These are phyloP conservation scores for Pangasius macronema DNA, from an alignment of 2,797 vertebrate genomes.

Conservation along the genomic window DNA sequence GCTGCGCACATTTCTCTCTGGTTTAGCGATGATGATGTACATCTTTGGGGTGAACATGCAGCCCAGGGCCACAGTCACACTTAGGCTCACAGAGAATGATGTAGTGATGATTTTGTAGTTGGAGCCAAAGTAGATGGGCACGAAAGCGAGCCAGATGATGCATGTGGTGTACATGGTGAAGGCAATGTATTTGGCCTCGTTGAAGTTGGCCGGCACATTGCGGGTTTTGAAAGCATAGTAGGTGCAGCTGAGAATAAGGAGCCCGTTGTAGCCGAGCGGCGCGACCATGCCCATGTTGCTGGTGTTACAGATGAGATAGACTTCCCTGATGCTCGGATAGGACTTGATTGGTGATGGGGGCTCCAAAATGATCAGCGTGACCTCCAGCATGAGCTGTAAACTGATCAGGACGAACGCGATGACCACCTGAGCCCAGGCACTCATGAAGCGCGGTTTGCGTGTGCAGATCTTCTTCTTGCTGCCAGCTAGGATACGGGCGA, in stretches of 20 bases:
- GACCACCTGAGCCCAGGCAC: slow-evolving; percentile 94
- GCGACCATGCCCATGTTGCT: slow-evolving; percentile 94
- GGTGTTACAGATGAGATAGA: slow-evolving; percentile 98
- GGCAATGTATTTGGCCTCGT: slow-evolving; percentile 98
- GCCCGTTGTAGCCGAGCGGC: slow-evolving; percentile 93
- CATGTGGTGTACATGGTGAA: slow-evolving; percentile 99
- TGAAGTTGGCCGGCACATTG: slow-evolving; percentile 97
- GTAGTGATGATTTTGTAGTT: slow-evolving; percentile 99
- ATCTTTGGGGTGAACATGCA: slow-evolving; percentile 99
- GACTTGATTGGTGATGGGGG: slow-evolving; percentile 91
- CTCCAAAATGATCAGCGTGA: slow-evolving; percentile 92
- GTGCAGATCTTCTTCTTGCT: slow-evolving; percentile 99
- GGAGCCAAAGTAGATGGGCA: slow-evolving; percentile 98
- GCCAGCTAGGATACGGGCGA: slow-evolving; percentile 95
- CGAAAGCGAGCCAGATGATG: slow-evolving; percentile 98
- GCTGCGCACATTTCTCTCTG: slow-evolving; percentile 94
- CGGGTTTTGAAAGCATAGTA: slow-evolving; percentile 99
- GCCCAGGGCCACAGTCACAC: slow-evolving; percentile 93
- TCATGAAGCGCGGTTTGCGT: slow-evolving; percentile 96
- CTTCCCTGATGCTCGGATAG: slow-evolving; percentile 94
- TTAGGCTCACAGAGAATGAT: slow-evolving; percentile 96
- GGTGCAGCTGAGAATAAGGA: slow-evolving; percentile 97
- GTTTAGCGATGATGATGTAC: slow-evolving; percentile 98
- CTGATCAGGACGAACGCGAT: slow-evolving; percentile 93
- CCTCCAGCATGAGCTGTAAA: slow-evolving; percentile 87